Evolutionary conservation across 2,888 invertebrate genomes (phyloP), one percentile per base, ranked within the genome.

Genomic region (Mesorhabditis belari): DNA sequence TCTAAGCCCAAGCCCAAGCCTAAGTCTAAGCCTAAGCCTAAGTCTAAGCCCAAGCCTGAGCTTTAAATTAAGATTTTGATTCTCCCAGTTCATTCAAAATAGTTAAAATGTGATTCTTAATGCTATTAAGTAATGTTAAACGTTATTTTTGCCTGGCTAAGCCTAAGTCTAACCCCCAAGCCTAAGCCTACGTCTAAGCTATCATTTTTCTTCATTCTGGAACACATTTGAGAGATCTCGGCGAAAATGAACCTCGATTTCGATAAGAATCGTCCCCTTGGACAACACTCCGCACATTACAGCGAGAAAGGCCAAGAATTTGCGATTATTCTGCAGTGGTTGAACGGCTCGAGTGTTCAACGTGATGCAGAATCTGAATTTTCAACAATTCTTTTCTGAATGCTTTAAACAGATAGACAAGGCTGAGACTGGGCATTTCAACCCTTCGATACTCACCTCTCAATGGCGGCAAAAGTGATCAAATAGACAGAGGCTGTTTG

Each of bases 231-330:
- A n/a, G n/a, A n/a, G n/a, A n/a, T n/a, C 35, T 17, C 25, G 0
- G 5, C 60, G 49, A 4, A 19, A n/a, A 54, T 58, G 58, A 56
- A 74, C 76, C 66, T 69, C 65, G 44, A 77, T 67, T 58, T 77
- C 77, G 35, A 70, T 59, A 17, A 69, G 63, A 12, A 74, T 73
- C 17, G 71, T 69, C 28, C 75, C 76, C 59, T 77, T 77, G 62
- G 71, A 72, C 23, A 77, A 57, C 21, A 77, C 65, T 21, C 76
- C 77, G 54, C 72, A 68, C 62, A 77, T 62, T 6, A 77, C 66
- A 4, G 76, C 76, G 6, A 67, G 58, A 26, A 67, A 64, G 6
- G 75, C 73, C 23, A 77, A 62, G 6, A 65, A 51, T 28, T 66
- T 64, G n/a, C 74, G 63, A 27, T 75, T 69, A 27, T 61, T 60